Conservation (phyloP, 2,113 vertebrate species). For the Pimephales promelas region DNA sequence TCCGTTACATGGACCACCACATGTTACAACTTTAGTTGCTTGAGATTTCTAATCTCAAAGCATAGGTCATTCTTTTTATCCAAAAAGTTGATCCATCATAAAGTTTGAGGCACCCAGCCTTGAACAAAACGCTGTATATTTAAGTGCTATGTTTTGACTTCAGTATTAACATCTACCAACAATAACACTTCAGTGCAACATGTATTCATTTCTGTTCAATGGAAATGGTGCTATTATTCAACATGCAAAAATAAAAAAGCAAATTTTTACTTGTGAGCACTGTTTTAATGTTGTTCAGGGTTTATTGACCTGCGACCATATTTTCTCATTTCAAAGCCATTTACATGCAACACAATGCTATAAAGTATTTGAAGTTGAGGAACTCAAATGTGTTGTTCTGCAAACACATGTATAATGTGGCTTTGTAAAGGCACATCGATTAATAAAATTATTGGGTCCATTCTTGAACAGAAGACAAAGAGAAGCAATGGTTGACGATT, state of each 20-base stretch:
- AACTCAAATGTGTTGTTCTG: background rate
- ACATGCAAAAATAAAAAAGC: constrained; percentile 17
- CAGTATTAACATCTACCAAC: background rate
- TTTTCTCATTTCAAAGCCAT: constrained; percentile 20
- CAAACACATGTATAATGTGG: background rate
- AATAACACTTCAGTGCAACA: background rate
- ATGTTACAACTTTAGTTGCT: background rate
- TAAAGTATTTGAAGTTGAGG: background rate
- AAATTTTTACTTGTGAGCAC: background rate
- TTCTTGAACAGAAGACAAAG: background rate
- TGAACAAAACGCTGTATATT: background rate
- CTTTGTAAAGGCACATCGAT: background rate
- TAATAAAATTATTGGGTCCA: background rate
- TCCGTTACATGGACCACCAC: background rate
- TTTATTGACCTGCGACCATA: background rate
- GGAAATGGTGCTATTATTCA: constrained; percentile 5
- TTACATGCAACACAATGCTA: constrained; percentile 31
- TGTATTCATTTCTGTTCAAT: background rate
- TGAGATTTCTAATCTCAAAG: background rate
- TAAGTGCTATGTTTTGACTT: background rate
- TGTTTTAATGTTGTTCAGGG: constrained; percentile 12
- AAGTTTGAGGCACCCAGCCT: background rate
- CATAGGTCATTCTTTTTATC: background rate
- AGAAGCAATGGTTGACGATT: background rate
- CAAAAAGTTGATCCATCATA: too few species aligned